Evolutionary conservation across 2,888 invertebrate species (phyloP).

Genomic region (Hirtodrosophila duncani): DNA sequence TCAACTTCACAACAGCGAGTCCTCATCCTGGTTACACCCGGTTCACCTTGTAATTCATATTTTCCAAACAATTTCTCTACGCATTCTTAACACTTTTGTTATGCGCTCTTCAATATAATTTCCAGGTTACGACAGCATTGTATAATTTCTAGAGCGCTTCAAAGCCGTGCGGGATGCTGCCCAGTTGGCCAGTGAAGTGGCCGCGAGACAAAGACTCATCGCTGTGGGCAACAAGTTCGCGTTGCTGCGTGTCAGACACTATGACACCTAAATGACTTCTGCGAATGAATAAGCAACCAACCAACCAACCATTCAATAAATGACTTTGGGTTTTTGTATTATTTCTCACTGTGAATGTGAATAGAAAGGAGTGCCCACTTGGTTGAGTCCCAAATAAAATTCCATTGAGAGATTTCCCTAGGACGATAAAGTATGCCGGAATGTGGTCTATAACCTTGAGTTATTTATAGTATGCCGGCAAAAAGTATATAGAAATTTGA

Average conservation of each 20-base stretch:
- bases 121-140: constrained; percentile 43
- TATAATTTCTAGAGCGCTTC: constrained; percentile 25
- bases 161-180: no score
- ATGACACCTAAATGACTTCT: constrained; percentile 40
- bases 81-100: constrained; percentile 68
- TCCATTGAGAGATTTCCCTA: constrained; percentile 38
- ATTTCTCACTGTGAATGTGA: constrained; percentile 25
- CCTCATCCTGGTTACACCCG: constrained; percentile 15
- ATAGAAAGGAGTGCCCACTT: constrained; percentile 44
- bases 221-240: constrained; percentile 40
- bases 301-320: constrained; percentile 47
- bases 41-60: constrained; percentile 65
- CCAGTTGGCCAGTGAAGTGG: constrained; percentile 57
- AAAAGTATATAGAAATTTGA: constrained; percentile 35
- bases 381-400: constrained; percentile 38
- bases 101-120: constrained; percentile 42
- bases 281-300: no score
- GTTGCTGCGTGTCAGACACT: constrained; percentile 6
- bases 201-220: constrained; percentile 37
- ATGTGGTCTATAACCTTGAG: constrained; percentile 31
- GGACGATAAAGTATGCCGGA: constrained; percentile 26
- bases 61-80: constrained; percentile 64
- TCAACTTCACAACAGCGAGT: constrained; percentile 37
- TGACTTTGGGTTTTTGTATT: constrained; percentile 19
- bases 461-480: constrained; percentile 45